Conservation (phyloP, 2,113 vertebrate species). For the Alligator mississippiensis region DNA sequence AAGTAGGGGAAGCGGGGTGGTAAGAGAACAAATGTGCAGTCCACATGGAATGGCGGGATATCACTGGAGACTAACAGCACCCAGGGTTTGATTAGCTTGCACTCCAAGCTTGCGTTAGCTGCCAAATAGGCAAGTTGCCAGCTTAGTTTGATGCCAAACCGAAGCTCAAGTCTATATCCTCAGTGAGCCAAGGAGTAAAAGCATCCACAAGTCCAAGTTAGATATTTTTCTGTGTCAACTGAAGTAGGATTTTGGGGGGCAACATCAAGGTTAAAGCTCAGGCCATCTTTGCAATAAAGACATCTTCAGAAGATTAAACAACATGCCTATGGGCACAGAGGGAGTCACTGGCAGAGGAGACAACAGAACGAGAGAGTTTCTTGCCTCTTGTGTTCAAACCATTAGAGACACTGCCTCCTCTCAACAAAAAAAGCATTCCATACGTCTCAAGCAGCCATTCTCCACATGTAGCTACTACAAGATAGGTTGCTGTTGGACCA, state of each 20-base stretch:
- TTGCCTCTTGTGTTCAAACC: neutral
- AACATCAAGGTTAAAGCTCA: neutral
- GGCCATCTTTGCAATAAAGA: neutral
- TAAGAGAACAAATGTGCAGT: neutral
- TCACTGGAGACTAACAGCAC: neutral
- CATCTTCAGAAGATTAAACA: neutral
- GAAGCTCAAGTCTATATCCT: neutral
- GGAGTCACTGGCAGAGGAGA: neutral
- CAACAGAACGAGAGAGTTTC: neutral
- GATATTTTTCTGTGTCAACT: neutral
- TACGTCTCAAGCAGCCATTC: neutral
- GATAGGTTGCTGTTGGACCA: neutral
- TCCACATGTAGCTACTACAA: neutral
- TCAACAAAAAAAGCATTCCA: slow-evolving; percentile 11
- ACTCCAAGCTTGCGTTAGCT: neutral
- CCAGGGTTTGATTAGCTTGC: neutral
- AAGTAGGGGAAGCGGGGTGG: no score
- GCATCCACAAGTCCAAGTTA: no score
- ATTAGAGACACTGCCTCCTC: neutral
- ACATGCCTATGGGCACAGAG: neutral
- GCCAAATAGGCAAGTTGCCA: neutral
- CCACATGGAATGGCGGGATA: neutral
- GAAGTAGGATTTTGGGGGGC: slow-evolving; percentile 7
- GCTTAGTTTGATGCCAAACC: neutral
- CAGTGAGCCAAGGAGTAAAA: neutral